These are phyloP conservation scores for Zaprionus lachaisei DNA, from an alignment of 1,140 invertebrate genomes.

Conservation along the genomic window DNA sequence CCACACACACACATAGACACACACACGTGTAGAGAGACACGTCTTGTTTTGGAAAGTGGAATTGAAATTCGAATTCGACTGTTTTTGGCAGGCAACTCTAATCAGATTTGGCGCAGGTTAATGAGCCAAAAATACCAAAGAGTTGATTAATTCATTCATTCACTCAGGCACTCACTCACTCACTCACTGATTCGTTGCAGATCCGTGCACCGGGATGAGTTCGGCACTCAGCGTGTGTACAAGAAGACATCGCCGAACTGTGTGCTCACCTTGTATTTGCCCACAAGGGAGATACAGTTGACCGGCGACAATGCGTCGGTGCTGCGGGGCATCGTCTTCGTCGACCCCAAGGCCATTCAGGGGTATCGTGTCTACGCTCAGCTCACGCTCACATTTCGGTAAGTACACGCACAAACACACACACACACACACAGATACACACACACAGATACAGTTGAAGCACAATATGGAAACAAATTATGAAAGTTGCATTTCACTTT, in stretches of 20 bases:
- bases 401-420: constrained; percentile 55
- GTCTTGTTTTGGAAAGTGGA: not conserved
- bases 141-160: not conserved
- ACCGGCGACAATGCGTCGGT: constrained; percentile 89
- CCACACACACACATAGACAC: not conserved
- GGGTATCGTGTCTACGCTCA: constrained; percentile 92
- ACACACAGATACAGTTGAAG: not conserved
- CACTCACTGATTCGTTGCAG: constrained; percentile 20
- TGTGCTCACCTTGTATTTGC: constrained; percentile 92
- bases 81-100: constrained; percentile 6
- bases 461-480: not conserved
- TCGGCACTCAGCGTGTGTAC: constrained; percentile 79
- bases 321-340: constrained; percentile 91
- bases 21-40: not conserved
- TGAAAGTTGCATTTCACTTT: not conserved
- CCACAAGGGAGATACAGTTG: constrained; percentile 91
- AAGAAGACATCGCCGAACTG: constrained; percentile 92
- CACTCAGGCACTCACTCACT: not conserved
- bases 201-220: constrained; percentile 63
- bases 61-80: not conserved
- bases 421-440: not conserved
- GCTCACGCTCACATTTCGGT: constrained; percentile 93
- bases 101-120: constrained; percentile 14
- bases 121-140: constrained; percentile 14
- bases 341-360: constrained; percentile 88